phyloP scores from a whole-genome alignment of 2,888 invertebrate species.

The Sinotaia quadrata region DNA sequence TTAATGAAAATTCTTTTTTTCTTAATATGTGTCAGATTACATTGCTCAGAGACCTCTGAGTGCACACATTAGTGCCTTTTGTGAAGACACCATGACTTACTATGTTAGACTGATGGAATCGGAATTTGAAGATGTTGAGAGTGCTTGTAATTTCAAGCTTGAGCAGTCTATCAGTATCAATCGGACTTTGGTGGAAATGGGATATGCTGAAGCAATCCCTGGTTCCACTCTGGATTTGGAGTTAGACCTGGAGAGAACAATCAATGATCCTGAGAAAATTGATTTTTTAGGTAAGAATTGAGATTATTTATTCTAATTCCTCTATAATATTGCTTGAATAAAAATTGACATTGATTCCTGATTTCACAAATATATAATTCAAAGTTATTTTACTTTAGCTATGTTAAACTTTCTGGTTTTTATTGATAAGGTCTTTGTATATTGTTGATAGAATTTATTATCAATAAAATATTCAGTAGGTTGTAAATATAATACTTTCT shows the following conservation, averaged over 20 bases:
- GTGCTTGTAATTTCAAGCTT: too few species aligned
- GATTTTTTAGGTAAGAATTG: not conserved
- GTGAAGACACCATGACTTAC: not conserved
- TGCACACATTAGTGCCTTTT: constrained; percentile 3
- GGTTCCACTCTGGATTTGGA: constrained; percentile 52
- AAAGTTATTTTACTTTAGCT: not conserved
- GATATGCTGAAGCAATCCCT: constrained; percentile 37
- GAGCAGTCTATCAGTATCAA: too few species aligned
- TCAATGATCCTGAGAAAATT: constrained; percentile 30
- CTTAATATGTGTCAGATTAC: constrained; percentile 25
- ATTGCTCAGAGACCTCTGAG: constrained; percentile 15
- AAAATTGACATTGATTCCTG: not conserved
- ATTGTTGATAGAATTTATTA: not conserved
- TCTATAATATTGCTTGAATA: not conserved
- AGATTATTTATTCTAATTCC: not conserved
- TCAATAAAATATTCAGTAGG: too few species aligned
- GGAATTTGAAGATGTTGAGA: constrained; percentile 25
- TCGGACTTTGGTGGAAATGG: constrained; percentile 48
- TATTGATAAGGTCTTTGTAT: not conserved
- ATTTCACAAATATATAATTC: not conserved
- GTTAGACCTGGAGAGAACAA: constrained; percentile 46
- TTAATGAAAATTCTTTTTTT: not conserved
- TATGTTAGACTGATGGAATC: constrained; percentile 22
- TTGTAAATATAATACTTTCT: too few species aligned
- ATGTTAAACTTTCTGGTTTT: not conserved